Conservation (phyloP, 2,888 invertebrate genomes). For the Geophilus truncorum region DNA sequence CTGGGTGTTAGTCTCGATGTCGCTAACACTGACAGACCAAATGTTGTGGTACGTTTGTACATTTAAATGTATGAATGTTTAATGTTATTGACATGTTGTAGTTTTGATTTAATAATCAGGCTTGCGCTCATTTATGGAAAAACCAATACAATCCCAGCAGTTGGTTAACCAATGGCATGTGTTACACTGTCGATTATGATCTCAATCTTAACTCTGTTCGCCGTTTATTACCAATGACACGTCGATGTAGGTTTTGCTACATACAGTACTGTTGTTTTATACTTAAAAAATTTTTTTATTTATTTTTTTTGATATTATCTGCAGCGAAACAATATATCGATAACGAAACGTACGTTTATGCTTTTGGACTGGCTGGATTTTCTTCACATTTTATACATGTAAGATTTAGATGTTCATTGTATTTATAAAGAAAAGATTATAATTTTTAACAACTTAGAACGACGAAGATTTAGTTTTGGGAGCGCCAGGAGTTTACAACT, state of each 20-base stretch:
- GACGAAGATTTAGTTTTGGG: neutral
- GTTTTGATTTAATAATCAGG: too few relatives aligned
- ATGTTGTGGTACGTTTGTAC: neutral
- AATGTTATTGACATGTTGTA: too few relatives aligned
- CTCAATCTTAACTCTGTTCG: neutral
- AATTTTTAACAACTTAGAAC: too few relatives aligned
- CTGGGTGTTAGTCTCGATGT: neutral
- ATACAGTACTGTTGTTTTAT: too few relatives aligned
- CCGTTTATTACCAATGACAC: too few relatives aligned
- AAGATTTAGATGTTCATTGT: too few relatives aligned
- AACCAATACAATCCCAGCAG: neutral
- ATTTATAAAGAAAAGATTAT: neutral
- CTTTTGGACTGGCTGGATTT: neutral
- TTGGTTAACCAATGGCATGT: neutral
- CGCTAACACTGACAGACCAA: neutral
- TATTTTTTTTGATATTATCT: too few relatives aligned
- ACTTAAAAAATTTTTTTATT: too few relatives aligned
- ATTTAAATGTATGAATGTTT: too few relatives aligned
- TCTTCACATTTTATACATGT: neutral
- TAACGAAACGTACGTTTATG: neutral
- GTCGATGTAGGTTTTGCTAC: too few relatives aligned
- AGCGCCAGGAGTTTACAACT: neutral
- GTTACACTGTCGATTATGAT: neutral
- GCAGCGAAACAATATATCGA: too few relatives aligned
- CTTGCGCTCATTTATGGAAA: neutral